Conservation (phyloP, 1,140 invertebrate species). For the Brachystomella parvula region DNA sequence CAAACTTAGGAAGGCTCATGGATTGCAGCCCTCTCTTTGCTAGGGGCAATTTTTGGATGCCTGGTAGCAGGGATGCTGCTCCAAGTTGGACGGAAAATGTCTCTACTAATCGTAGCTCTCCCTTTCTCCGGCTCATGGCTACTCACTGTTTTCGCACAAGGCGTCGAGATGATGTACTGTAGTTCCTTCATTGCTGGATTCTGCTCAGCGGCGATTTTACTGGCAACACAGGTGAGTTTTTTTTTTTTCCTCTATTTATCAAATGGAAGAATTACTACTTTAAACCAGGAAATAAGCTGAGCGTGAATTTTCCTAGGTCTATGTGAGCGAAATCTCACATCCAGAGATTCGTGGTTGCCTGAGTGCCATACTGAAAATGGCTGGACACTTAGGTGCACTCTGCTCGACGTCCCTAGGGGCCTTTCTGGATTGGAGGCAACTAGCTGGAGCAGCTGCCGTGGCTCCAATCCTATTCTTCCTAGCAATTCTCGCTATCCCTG, state of each 20-base stretch:
- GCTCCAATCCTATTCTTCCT: slow-evolving; percentile 51
- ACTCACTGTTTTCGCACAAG: slow-evolving; percentile 61
- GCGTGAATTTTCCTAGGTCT: slow-evolving; percentile 55
- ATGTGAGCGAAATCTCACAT: slow-evolving; percentile 81
- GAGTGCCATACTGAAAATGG: slow-evolving; percentile 68
- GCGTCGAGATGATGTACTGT: slow-evolving; percentile 64
- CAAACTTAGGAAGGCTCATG: slow-evolving; percentile 63
- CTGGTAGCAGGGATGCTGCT: slow-evolving; percentile 64
- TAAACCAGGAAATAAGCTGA: background rate
- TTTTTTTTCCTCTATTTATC: background rate
- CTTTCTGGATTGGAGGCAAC: slow-evolving; percentile 68
- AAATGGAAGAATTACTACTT: background rate
- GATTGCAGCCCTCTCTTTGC: slow-evolving; percentile 68
- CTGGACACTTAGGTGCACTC: slow-evolving; percentile 71
- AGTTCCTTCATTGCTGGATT: slow-evolving; percentile 71
- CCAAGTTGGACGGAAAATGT: slow-evolving; percentile 59
- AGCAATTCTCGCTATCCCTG: slow-evolving; percentile 55
- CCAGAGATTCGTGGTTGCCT: slow-evolving; percentile 74
- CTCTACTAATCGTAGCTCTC: slow-evolving; percentile 58
- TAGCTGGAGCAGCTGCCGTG: slow-evolving; percentile 63
- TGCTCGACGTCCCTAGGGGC: slow-evolving; percentile 71
- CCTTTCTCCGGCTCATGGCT: slow-evolving; percentile 68
- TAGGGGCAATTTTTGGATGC: slow-evolving; percentile 68
- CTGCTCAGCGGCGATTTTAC: slow-evolving; percentile 66
- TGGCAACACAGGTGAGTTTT: slow-evolving; percentile 61